Percentiles rank a stretch among this genome's conserved stretches.
These are phyloP conservation scores for Gracilinanus agilis DNA, from an alignment of 2,113 vertebrate species.

Conservation along the genomic window DNA sequence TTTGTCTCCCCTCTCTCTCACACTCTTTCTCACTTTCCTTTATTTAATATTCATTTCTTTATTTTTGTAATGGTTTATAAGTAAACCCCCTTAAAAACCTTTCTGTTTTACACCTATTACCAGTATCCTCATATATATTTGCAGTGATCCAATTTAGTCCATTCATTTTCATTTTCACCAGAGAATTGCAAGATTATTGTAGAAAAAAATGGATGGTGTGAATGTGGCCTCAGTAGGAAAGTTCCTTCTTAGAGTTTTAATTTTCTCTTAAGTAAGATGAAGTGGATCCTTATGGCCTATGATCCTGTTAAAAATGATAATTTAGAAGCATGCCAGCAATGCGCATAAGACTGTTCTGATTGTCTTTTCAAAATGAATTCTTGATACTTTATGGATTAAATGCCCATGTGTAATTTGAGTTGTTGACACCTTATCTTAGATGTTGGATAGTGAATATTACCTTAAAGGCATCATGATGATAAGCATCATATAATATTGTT, in stretches of 20 bases:
- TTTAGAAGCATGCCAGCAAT: neutral
- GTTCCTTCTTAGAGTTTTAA: neutral
- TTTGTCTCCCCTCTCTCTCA: neutral
- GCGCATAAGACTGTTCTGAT: neutral
- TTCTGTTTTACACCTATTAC: neutral
- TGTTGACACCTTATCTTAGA: neutral
- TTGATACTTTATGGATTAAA: neutral
- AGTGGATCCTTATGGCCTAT: neutral
- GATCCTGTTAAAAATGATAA: neutral
- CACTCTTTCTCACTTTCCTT: neutral
- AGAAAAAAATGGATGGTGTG: neutral
- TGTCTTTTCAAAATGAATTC: neutral
- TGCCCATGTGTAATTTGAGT: neutral
- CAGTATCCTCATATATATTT: neutral
- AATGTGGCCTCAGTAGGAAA: neutral
- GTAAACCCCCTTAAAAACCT: neutral
- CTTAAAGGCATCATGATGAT: neutral
- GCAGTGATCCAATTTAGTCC: neutral
- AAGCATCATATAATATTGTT: neutral
- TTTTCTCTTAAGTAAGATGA: neutral
- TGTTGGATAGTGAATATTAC: neutral
- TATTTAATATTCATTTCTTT: neutral
- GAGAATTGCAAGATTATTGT: neutral
- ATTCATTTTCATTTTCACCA: neutral
- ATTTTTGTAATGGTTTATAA: neutral